phyloP scores from a whole-genome alignment of 2,888 invertebrate genomes.

The Tachina grossa region DNA sequence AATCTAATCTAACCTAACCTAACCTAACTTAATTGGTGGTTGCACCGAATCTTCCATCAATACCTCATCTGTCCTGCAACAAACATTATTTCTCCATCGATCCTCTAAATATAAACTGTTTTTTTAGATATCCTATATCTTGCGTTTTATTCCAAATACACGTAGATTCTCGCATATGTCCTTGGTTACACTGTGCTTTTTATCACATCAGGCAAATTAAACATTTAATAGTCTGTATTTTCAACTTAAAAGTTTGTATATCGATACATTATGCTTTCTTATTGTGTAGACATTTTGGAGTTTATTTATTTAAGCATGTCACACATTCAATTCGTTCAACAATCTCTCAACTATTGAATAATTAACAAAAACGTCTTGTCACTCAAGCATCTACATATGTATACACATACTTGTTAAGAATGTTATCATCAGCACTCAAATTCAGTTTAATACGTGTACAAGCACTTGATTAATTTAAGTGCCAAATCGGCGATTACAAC shows the following conservation, averaged over 20 bases:
- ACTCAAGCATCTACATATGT: neutral
- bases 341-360: constrained; percentile 35
- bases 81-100: too few species aligned
- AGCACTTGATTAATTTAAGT: neutral
- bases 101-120: too few species aligned
- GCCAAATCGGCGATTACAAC: neutral
- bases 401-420: too few species aligned
- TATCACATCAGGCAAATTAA: constrained; percentile 30
- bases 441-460: neutral
- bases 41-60: too few species aligned
- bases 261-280: neutral
- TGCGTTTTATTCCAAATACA: too few species aligned
- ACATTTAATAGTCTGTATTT: neutral
- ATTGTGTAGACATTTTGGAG: neutral
- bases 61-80: too few species aligned
- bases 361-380: neutral
- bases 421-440: neutral
- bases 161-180: neutral
- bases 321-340: constrained; percentile 33
- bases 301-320: constrained; percentile 23
- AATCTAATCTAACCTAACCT: too few species aligned
- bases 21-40: too few species aligned
- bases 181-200: constrained; percentile 13
- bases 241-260: neutral
- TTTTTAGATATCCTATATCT: too few species aligned